Conservation (phyloP, 1,140 invertebrate species). For the Caligus rogercresseyi region DNA sequence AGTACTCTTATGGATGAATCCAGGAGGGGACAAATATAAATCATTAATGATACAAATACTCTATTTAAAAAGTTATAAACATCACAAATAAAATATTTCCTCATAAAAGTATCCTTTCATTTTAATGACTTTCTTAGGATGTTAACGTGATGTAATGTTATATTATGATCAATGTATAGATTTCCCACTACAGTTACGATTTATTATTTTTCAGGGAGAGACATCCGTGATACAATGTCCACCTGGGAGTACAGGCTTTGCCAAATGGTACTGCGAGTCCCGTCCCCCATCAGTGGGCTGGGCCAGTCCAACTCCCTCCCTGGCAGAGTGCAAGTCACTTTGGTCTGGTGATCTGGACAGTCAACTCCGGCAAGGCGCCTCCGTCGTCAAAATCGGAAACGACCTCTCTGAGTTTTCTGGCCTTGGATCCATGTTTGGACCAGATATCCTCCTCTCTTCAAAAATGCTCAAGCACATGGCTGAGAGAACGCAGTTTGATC, state of each 20-base stretch:
- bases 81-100: too few relatives aligned
- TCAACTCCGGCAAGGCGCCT: slow-evolving; percentile 52
- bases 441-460: slow-evolving; percentile 3
- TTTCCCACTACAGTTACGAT: too few relatives aligned
- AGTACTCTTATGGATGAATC: too few relatives aligned
- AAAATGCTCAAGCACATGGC: slow-evolving; percentile 20
- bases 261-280: slow-evolving; percentile 49
- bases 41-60: too few relatives aligned
- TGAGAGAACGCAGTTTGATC: slow-evolving; percentile 18
- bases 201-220: too few relatives aligned
- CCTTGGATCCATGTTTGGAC: slow-evolving; percentile 1
- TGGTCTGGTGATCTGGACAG: slow-evolving; percentile 70
- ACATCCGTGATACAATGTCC: slow-evolving; percentile 62
- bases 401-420: slow-evolving; percentile 43
- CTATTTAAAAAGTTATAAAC: too few relatives aligned
- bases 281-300: slow-evolving; percentile 35
- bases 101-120: too few relatives aligned
- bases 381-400: slow-evolving; percentile 52
- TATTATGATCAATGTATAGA: too few relatives aligned
- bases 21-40: too few relatives aligned
- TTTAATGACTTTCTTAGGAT: too few relatives aligned
- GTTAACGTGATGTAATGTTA: too few relatives aligned
- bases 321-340: slow-evolving; percentile 71
- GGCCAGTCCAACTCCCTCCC: slow-evolving; percentile 56
- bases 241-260: slow-evolving; percentile 64